Conservation (phyloP, 2,888 invertebrate genomes). For the Leptogaster cylindrica region DNA sequence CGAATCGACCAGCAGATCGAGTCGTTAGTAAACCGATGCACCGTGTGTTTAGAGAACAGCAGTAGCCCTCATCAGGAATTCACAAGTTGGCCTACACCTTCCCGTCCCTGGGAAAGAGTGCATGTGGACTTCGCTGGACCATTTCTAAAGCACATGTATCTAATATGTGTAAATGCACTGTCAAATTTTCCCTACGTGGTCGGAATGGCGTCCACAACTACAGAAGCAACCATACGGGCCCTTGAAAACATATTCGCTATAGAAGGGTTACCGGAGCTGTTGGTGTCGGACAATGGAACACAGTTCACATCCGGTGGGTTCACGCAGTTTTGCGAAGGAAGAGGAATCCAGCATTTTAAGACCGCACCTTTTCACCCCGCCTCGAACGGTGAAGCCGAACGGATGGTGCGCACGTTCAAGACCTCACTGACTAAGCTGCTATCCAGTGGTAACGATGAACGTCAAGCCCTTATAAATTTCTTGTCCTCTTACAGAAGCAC, state of each 20-base stretch:
- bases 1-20: slow-evolving; percentile 41
- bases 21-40: slow-evolving; percentile 10
- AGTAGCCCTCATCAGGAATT: no score
- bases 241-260: slow-evolving; percentile 48
- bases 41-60: slow-evolving; percentile 18
- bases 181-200: slow-evolving; percentile 30
- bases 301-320: slow-evolving; percentile 48
- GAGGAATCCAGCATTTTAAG: neutral
- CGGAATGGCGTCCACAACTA: slow-evolving; percentile 41
- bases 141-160: neutral
- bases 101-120: neutral
- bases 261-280: slow-evolving; percentile 48
- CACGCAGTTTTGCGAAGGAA: neutral
- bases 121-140: slow-evolving; percentile 4
- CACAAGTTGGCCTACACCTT: slow-evolving; percentile 7
- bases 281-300: slow-evolving; percentile 50
- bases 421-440: no score
- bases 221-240: slow-evolving; percentile 44
- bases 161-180: slow-evolving; percentile 23
- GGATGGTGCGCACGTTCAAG: no score
- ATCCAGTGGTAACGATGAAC: neutral
- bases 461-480: neutral
- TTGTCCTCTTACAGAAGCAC: neutral
- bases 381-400: neutral
- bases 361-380: neutral